These are phyloP conservation scores for Leptarthrus brevirostris DNA, from an alignment of 2,888 invertebrate genomes.

Conservation along the genomic window DNA sequence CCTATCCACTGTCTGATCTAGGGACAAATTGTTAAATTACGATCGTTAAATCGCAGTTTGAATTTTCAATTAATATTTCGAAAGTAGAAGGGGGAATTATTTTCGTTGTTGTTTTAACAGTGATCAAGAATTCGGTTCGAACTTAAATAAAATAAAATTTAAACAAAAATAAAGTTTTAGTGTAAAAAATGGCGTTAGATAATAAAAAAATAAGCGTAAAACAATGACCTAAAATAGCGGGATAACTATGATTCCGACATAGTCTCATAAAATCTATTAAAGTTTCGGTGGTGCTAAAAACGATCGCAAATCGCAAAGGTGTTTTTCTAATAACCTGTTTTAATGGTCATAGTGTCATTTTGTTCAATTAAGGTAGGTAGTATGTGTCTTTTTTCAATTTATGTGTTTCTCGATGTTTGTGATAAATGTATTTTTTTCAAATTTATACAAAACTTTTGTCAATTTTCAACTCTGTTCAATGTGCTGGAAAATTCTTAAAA, in stretches of 20 bases:
- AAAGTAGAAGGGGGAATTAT: no score
- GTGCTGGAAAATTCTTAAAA: conserved; percentile 10
- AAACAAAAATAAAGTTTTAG: no score
- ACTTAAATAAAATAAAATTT: no score
- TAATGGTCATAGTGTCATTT: conserved; percentile 10
- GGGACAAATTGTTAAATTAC: no score
- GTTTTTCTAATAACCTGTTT: background rate
- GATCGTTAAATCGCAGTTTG: conserved; percentile 11
- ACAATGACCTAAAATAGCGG: no score
- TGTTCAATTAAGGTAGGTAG: conserved; percentile 10
- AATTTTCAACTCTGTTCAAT: background rate
- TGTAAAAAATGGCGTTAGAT: no score
- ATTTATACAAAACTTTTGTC: no score
- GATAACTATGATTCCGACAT: no score
- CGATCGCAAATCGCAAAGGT: background rate
- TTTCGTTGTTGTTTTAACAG: no score
- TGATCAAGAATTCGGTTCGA: background rate
- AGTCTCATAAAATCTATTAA: no score
- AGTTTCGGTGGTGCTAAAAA: background rate
- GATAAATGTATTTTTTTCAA: no score
- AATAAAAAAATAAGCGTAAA: no score
- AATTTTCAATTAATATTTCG: background rate
- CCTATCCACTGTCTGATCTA: conserved; percentile 26
- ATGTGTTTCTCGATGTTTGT: background rate
- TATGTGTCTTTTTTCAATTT: background rate